A percentile compares a stretch with the other conserved stretches of the same genome.
These are phyloP conservation scores for Ashinkailepas kermadecensis DNA, from an alignment of 2,888 invertebrate species.

Conservation along the genomic window DNA sequence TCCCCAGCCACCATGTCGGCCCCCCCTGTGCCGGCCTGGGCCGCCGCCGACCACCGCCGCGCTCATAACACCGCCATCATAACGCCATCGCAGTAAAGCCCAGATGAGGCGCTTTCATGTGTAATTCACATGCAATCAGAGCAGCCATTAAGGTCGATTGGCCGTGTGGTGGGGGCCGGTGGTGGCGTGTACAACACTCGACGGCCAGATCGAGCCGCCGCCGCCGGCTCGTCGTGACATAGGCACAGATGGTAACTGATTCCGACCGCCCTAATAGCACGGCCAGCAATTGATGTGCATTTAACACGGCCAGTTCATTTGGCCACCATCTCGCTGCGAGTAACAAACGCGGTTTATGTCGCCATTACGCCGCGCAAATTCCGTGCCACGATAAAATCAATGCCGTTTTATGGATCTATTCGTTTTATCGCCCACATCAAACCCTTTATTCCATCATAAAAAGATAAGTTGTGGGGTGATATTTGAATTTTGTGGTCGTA, in stretches of 20 bases:
- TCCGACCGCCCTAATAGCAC: no score
- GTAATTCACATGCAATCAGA: conserved; percentile 14
- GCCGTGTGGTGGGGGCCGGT: not conserved
- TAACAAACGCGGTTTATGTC: not conserved
- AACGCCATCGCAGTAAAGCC: not conserved
- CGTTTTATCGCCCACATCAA: conserved; percentile 17
- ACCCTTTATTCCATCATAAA: conserved; percentile 21
- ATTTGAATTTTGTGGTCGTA: conserved; percentile 15
- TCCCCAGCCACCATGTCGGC: not conserved
- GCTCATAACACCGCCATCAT: conserved; percentile 1
- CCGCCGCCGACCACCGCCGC: not conserved
- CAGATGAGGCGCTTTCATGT: conserved; percentile 10
- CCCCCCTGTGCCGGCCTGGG: not conserved
- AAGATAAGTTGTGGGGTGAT: conserved; percentile 22
- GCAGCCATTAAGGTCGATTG: not conserved
- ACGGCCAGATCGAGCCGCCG: not conserved
- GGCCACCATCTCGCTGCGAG: not conserved
- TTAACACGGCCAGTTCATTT: conserved; percentile 20
- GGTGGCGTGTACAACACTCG: not conserved
- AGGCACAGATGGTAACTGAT: not conserved
- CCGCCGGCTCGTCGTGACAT: not conserved
- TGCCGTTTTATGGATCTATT: conserved; percentile 22
- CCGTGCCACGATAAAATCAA: conserved; percentile 18
- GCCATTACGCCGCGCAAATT: not conserved
- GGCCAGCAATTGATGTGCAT: not conserved